phyloP scores from a whole-genome alignment of 2,888 invertebrate species.

The Lamellibrachia columna region DNA sequence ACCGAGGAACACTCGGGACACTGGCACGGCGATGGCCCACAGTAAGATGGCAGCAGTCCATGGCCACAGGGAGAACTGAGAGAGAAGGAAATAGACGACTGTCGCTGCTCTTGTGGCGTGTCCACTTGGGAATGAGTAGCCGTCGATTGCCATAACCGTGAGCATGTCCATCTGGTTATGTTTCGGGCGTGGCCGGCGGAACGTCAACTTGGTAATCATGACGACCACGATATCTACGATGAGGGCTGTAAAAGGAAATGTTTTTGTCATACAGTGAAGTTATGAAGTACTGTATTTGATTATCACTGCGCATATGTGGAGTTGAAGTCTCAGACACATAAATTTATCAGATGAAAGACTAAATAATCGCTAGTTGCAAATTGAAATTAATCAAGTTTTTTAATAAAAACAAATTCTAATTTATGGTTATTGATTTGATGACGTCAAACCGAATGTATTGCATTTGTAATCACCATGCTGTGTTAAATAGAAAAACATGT shows the following conservation, averaged over 20 bases:
- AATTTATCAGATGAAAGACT: too few species aligned
- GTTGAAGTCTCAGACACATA: too few species aligned
- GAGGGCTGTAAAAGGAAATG: constrained; percentile 73
- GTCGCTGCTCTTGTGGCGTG: constrained; percentile 87
- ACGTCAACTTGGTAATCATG: constrained; percentile 80
- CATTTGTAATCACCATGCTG: too few species aligned
- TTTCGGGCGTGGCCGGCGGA: constrained; percentile 80
- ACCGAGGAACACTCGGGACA: constrained; percentile 83
- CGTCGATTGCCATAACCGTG: constrained; percentile 76
- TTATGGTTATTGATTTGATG: too few species aligned
- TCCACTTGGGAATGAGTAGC: constrained; percentile 93
- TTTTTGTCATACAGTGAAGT: neutral
- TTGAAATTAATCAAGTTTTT: too few species aligned
- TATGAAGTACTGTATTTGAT: neutral
- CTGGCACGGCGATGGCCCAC: constrained; percentile 79
- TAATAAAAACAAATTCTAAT: too few species aligned
- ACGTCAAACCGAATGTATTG: too few species aligned
- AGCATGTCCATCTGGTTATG: constrained; percentile 76
- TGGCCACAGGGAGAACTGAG: constrained; percentile 60
- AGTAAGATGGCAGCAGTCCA: constrained; percentile 71
- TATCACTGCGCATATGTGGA: neutral
- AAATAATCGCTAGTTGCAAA: too few species aligned
- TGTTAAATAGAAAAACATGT: too few species aligned
- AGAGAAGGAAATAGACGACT: constrained; percentile 76
- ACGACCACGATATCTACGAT: constrained; percentile 82